These are phyloP conservation scores for Myotis daubentonii DNA, from an alignment of 2,797 vertebrate species.

Conservation along the genomic window DNA sequence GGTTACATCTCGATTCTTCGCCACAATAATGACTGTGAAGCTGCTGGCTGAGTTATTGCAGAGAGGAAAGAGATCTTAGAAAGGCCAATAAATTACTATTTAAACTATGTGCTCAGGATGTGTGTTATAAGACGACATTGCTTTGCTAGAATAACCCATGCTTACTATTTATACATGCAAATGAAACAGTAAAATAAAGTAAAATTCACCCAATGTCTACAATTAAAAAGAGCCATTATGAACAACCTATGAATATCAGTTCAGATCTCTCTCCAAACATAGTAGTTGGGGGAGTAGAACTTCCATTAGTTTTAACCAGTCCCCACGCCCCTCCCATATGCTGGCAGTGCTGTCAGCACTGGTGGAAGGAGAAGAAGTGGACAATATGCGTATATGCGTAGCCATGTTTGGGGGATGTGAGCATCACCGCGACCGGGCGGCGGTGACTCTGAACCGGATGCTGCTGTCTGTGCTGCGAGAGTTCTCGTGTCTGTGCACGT, in stretches of 20 bases:
- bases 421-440: neutral
- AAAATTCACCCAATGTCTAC: neutral
- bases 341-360: neutral
- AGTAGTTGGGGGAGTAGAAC: neutral
- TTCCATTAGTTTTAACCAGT: neutral
- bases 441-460: neutral
- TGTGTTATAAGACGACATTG: neutral
- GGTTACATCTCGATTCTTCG: neutral
- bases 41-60: neutral
- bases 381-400: fast-evolving
- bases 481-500: neutral
- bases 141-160: neutral
- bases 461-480: neutral
- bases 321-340: neutral
- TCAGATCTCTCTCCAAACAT: neutral
- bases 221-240: neutral
- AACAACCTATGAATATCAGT: neutral
- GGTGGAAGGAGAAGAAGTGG: neutral
- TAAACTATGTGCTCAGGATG: neutral
- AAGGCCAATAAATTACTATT: neutral
- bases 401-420: neutral
- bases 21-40: constrained; percentile 15
- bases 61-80: neutral
- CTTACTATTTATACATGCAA: neutral
- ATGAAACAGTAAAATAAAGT: neutral